Evolutionary conservation across 2,888 invertebrate species (phyloP).

Genomic region (Andrena minutula): DNA sequence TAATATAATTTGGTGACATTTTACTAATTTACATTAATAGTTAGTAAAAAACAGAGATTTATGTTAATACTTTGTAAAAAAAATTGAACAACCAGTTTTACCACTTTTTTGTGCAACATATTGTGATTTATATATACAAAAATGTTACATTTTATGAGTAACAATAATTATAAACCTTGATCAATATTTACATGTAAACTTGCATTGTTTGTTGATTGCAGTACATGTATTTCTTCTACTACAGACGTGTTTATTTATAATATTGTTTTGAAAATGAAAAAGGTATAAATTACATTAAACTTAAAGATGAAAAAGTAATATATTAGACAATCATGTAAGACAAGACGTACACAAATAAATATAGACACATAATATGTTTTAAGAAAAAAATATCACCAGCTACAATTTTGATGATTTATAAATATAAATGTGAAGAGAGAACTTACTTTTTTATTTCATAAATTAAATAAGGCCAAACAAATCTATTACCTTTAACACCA

Average conservation of each 20-base stretch:
- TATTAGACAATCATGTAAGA: background rate
- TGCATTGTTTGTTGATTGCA: too few relatives aligned
- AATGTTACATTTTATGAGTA: background rate
- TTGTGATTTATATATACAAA: background rate
- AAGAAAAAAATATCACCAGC: background rate
- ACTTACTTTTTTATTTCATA: background rate
- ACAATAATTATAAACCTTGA: background rate
- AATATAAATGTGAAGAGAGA: background rate
- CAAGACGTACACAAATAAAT: background rate
- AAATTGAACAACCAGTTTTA: too few relatives aligned
- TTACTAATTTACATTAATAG: background rate
- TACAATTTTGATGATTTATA: background rate
- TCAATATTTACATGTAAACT: background rate
- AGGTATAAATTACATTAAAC: background rate
- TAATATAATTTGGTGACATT: background rate
- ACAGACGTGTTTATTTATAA: background rate
- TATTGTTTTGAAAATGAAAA: background rate
- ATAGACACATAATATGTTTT: background rate
- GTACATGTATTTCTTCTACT: too few relatives aligned
- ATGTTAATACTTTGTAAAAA: background rate
- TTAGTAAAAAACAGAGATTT: background rate
- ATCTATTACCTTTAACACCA: background rate
- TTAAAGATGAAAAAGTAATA: background rate
- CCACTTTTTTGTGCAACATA: background rate
- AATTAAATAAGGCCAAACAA: background rate